A percentile compares a stretch with the other conserved stretches of the same genome.
phyloP scores from a whole-genome alignment of 2,113 vertebrate species.

The Mobula hypostoma region DNA sequence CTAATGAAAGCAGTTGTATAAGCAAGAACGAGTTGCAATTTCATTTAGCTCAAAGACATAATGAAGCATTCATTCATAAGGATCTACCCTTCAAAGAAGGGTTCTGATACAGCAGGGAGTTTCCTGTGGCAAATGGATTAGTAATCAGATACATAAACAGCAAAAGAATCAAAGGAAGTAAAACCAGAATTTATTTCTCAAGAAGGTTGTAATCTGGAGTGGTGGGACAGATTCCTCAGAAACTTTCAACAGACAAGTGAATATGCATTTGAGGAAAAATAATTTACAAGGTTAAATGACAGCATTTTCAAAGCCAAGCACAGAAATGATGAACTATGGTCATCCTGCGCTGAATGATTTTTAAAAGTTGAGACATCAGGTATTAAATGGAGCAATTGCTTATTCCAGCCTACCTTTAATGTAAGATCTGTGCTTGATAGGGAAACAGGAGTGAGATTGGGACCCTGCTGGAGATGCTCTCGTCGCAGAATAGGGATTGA shows the following conservation, averaged over 20 bases:
- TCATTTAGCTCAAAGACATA: background rate
- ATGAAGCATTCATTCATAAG: background rate
- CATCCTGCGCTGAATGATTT: background rate
- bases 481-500: constrained; percentile 86
- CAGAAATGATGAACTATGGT: background rate
- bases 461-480: constrained; percentile 83
- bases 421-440: constrained; percentile 90
- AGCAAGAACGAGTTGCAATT: background rate
- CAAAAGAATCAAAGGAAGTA: background rate
- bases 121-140: background rate
- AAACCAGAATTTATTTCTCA: background rate
- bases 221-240: background rate
- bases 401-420: constrained; percentile 70
- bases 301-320: background rate
- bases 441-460: constrained; percentile 84
- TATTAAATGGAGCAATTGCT: background rate
- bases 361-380: background rate
- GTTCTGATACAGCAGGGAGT: background rate
- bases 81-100: background rate
- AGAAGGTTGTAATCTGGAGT: background rate
- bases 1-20: background rate
- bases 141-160: background rate
- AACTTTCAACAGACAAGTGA: background rate
- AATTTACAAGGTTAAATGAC: background rate
- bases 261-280: background rate